phyloP scores from a whole-genome alignment of 2,113 vertebrate genomes.

The Oncorhynchus gorbuscha region DNA sequence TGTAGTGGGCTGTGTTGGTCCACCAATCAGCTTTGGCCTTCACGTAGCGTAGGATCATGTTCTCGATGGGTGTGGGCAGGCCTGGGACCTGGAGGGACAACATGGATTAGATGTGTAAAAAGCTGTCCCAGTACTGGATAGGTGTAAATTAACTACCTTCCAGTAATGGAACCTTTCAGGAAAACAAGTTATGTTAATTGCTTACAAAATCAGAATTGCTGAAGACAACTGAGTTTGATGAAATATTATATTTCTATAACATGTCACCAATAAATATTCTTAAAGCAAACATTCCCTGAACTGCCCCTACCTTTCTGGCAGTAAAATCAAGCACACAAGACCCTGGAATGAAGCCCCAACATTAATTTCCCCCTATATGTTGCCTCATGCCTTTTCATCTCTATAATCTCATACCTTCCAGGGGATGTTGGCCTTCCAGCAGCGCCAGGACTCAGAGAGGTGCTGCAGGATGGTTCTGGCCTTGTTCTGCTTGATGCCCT shows the following conservation, averaged over 20 bases:
- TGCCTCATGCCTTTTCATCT: neutral
- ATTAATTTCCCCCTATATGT: neutral
- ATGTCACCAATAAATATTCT: too few species aligned
- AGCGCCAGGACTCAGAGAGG: slow-evolving; percentile 97
- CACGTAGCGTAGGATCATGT: slow-evolving; percentile 98
- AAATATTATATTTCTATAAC: too few species aligned
- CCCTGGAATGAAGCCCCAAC: too few species aligned
- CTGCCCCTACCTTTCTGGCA: too few species aligned
- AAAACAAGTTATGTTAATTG: too few species aligned
- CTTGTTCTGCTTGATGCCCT: slow-evolving; percentile 99
- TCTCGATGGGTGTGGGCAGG: slow-evolving; percentile 96
- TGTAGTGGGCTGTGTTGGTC: slow-evolving; percentile 99
- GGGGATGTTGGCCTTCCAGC: slow-evolving; percentile 99
- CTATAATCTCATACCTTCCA: slow-evolving; percentile 83
- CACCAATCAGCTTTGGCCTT: slow-evolving; percentile 99
- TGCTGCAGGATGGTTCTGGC: slow-evolving; percentile 98
- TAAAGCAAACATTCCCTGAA: too few species aligned
- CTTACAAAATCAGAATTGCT: too few species aligned
- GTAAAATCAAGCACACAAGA: too few species aligned
- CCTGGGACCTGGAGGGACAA: slow-evolving; percentile 85
- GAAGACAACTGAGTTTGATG: too few species aligned
- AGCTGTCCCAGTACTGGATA: neutral
- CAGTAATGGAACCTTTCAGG: too few species aligned
- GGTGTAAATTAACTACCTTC: too few species aligned
- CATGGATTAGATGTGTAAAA: neutral